Percentiles rank a stretch among this genome's conserved stretches.
phyloP scores from a whole-genome alignment of 2,797 vertebrate genomes.

The Botia kubotai region DNA sequence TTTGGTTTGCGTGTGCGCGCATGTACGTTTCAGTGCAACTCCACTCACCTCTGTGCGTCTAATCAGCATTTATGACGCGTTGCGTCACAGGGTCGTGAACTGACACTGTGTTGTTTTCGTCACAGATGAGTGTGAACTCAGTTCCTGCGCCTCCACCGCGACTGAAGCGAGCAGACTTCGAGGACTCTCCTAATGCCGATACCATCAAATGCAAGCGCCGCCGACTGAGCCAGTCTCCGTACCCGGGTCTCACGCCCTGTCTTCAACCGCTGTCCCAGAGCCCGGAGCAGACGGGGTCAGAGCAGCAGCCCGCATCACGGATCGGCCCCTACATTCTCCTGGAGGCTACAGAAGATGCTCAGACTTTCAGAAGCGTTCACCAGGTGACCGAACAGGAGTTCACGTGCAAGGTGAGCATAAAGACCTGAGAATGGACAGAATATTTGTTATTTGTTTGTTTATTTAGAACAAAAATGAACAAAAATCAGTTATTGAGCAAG shows the following conservation, averaged over 20 bases:
- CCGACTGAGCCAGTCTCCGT: conserved; percentile 64
- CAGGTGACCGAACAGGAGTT: conserved; percentile 76
- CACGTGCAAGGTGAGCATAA: conserved; percentile 82
- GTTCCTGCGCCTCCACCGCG: conserved; percentile 56
- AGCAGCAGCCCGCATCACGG: conserved; percentile 64
- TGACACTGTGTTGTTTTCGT: conserved; percentile 5
- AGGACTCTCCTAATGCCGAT: conserved; percentile 66
- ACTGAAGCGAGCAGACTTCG: conserved; percentile 78
- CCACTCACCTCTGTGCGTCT: neutral
- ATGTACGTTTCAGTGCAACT: neutral
- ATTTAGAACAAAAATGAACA: too few species aligned
- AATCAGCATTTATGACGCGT: neutral
- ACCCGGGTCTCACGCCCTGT: conserved; percentile 63
- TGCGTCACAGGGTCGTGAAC: conserved; percentile 9
- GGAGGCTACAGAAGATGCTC: conserved; percentile 74
- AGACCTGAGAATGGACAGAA: too few species aligned
- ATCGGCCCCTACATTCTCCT: conserved; percentile 83
- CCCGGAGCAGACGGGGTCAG: conserved; percentile 50
- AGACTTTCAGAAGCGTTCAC: conserved; percentile 78
- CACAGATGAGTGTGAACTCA: conserved; percentile 75
- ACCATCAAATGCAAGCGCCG: conserved; percentile 73
- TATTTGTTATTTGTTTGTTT: too few species aligned
- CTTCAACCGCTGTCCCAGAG: conserved; percentile 64
- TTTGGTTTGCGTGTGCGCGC: conserved; percentile 12
- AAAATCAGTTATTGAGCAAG: too few species aligned